Evolutionary conservation across 2,113 vertebrate genomes (phyloP).

Genomic region (Oncorhynchus kisutch): DNA sequence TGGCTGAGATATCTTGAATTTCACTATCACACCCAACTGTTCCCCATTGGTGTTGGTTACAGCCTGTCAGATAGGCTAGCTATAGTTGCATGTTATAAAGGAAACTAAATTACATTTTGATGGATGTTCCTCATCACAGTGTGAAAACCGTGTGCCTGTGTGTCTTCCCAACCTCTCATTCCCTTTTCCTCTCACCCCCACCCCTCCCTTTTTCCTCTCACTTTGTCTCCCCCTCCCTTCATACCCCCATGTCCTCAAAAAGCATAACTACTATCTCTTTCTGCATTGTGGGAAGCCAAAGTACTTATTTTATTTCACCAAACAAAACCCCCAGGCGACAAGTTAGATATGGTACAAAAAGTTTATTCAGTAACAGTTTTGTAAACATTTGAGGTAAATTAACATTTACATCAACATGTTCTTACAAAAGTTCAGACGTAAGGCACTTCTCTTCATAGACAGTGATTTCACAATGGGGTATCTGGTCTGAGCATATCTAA

Average conservation of each 20-base stretch:
- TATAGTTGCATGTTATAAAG: not conserved
- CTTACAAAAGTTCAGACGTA: constrained; percentile 77
- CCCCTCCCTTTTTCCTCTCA: not conserved
- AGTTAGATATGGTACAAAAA: constrained; percentile 78
- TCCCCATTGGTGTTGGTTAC: not conserved
- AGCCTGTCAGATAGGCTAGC: not conserved
- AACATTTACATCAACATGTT: constrained; percentile 83
- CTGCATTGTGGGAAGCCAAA: not conserved
- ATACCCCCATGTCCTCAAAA: not conserved
- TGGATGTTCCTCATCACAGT: not conserved
- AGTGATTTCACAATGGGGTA: constrained; percentile 50
- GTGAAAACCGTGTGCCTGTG: not conserved
- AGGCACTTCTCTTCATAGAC: constrained; percentile 78
- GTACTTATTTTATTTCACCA: too few species aligned
- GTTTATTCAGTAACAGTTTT: constrained; percentile 84
- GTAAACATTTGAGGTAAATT: constrained; percentile 87
- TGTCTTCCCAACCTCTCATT: not conserved
- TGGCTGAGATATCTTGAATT: too few species aligned
- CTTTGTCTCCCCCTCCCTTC: not conserved
- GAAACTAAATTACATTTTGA: not conserved
- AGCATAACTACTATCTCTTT: not conserved
- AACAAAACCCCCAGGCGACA: not conserved
- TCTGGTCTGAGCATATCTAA: constrained; percentile 20
- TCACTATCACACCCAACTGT: not conserved
- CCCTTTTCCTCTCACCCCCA: not conserved